Conservation (phyloP, 2,797 vertebrate genomes). For the Onychomys leucogaster region DNA sequence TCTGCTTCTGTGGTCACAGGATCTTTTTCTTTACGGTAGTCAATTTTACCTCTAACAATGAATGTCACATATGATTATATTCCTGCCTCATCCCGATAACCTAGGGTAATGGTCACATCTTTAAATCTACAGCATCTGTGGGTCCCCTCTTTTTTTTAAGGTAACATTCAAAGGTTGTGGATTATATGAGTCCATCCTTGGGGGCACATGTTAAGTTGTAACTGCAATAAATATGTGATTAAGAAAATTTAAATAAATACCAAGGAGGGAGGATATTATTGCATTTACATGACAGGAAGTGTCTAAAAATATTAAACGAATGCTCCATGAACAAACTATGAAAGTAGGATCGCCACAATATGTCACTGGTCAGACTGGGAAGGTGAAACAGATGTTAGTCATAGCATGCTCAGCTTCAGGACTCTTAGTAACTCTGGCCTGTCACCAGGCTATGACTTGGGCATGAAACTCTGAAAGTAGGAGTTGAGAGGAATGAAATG, state of each 20-base stretch:
- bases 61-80: background rate
- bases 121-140: background rate
- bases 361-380: background rate
- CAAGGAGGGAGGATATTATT: too few relatives aligned
- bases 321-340: background rate
- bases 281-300: background rate
- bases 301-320: background rate
- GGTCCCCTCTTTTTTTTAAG: background rate
- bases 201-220: background rate
- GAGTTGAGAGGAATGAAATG: background rate
- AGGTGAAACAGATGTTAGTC: background rate
- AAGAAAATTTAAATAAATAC: background rate
- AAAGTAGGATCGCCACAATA: background rate
- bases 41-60: background rate
- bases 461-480: background rate
- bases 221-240: background rate
- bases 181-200: background rate
- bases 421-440: background rate
- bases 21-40: background rate
- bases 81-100: background rate
- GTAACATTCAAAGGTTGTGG: background rate
- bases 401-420: background rate
- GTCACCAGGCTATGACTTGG: fast-evolving
- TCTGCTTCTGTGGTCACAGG: background rate
- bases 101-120: background rate